Base-by-base conservation (phyloP, 2,888 invertebrate species). In the Diadegma fenestrale region DNA sequence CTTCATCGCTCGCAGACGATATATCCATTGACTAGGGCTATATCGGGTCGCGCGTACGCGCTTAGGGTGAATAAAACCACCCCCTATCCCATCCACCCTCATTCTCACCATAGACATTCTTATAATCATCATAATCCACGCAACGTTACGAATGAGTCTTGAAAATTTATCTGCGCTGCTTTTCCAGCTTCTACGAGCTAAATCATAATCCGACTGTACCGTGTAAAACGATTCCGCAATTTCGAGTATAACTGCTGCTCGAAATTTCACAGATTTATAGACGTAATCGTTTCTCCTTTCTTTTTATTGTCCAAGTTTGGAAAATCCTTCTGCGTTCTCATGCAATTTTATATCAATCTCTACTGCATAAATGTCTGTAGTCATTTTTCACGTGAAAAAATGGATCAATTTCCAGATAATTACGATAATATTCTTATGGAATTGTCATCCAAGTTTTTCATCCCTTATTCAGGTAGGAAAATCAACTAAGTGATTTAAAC, bases 81-180 rank as follows among this genome's bases (percentile, higher is more conserved):
- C 81, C 78, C 68, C 12, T 58, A 22, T 63, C 45, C 63, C 41
- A 48, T 64, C 61, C 37, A 61, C 78, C 72, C 63, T 63, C 17
- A 48, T 73, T n/a, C 43, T 33, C 68, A 61, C 43, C 68, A 73
- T 78, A 73, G 26, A 80, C 33, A 41, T 72, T 69, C 73, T 73
- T 48, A 81, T 76, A 84, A 84, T 84, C 80, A 81, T 81, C 78
- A 84, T 84, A 81, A 81, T 78, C 73, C 61, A 43, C 54, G 30
- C 58, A 54, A 64, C 77, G 75, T 58, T 51, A 43, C 78, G 72
- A 73, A 58, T 22, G 43, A 78, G 78, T 68, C 51, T 78, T 51
- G 43, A 51, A 69, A 79, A 64, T 84, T 72, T 41, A 68, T 64
- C 22, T 41, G 58, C 22, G 33, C 66, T 30, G 43, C 66, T 66